These are phyloP conservation scores for Barbus barbus DNA, from an alignment of 2,113 vertebrate species.

Conservation along the genomic window DNA sequence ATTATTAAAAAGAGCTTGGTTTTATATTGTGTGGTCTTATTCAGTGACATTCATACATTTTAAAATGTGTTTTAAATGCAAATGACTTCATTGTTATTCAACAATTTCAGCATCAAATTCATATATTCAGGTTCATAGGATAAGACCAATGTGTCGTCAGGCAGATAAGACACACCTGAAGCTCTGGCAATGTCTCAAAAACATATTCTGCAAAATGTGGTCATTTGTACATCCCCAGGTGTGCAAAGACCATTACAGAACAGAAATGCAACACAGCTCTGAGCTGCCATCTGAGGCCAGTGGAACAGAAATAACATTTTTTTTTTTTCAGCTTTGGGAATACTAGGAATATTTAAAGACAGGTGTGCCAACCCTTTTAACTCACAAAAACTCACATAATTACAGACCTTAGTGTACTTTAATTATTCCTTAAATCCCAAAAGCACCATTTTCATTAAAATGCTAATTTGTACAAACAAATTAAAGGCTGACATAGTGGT, in stretches of 20 bases:
- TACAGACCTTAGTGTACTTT: conserved; percentile 25
- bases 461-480: conserved; percentile 41
- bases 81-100: conserved; percentile 9
- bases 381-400: not conserved
- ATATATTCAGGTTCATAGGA: not conserved
- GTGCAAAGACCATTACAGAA: not conserved
- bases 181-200: conserved; percentile 1
- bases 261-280: conserved; percentile 8
- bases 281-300: conserved; percentile 23
- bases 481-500: not conserved
- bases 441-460: conserved; percentile 37
- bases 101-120: not conserved
- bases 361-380: conserved; percentile 10
- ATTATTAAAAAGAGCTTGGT: not conserved
- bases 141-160: not conserved
- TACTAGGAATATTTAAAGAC: conserved; percentile 33
- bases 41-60: not conserved
- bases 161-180: conserved; percentile 26
- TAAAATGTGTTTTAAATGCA: not conserved
- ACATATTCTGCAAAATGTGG: not conserved
- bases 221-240: conserved; percentile 21
- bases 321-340: not conserved
- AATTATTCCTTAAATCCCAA: conserved; percentile 39
- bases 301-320: not conserved
- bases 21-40: not conserved